These are phyloP conservation scores for Sphaerophoria taeniata DNA, from an alignment of 2,888 invertebrate genomes.

Conservation along the genomic window DNA sequence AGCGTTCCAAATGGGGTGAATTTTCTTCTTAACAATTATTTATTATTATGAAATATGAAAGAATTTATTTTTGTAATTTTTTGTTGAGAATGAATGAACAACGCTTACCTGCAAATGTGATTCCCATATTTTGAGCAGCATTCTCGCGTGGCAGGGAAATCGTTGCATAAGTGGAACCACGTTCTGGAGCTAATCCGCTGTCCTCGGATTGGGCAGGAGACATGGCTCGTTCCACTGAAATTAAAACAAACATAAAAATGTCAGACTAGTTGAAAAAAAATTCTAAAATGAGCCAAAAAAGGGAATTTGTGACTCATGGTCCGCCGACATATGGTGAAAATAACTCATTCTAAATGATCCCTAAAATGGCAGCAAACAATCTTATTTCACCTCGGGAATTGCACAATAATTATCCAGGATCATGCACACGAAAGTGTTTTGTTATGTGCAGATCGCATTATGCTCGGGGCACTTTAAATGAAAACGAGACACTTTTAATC, in stretches of 20 bases:
- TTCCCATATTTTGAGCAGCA: slow-evolving; percentile 81
- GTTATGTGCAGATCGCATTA: background rate
- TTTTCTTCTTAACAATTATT: background rate
- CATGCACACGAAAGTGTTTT: slow-evolving; percentile 42
- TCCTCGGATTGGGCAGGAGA: slow-evolving; percentile 83
- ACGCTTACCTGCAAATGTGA: slow-evolving; percentile 81
- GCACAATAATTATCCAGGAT: slow-evolving; percentile 68
- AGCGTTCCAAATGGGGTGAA: background rate
- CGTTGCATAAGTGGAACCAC: slow-evolving; percentile 83
- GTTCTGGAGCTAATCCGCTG: slow-evolving; percentile 82
- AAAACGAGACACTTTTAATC: slow-evolving; percentile 12
- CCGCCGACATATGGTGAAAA: slow-evolving; percentile 48
- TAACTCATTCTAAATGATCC: slow-evolving; percentile 63
- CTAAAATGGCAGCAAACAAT: slow-evolving; percentile 67
- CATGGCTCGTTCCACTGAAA: slow-evolving; percentile 83
- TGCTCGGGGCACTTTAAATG: background rate
- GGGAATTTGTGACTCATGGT: slow-evolving; percentile 40
- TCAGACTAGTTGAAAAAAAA: background rate
- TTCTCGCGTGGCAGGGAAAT: slow-evolving; percentile 82
- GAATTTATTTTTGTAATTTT: slow-evolving; percentile 28
- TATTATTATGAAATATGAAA: slow-evolving; percentile 40
- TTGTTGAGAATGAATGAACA: background rate
- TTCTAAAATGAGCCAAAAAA: no score
- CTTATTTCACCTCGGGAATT: slow-evolving; percentile 59
- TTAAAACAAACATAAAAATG: background rate